Evolutionary conservation across 2,888 invertebrate genomes (phyloP), one percentile per base, ranked within the genome.

Genomic region (Drosophila prostipennis): DNA sequence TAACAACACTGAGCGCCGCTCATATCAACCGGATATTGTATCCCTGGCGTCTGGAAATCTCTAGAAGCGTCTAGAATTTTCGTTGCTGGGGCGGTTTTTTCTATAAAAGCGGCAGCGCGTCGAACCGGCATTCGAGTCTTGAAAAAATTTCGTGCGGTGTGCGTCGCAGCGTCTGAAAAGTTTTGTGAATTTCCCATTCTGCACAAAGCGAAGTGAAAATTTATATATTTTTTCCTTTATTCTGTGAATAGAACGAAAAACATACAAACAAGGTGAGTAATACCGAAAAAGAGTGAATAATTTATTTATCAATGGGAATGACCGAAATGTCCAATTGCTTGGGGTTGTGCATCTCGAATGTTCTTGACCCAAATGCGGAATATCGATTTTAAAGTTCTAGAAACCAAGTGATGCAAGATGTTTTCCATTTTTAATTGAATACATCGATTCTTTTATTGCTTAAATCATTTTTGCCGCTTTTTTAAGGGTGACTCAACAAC

Each of bases 31-130:
- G 81, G 81, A 82, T 72, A 8, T 72, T n/a, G 73, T 26, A 73
- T 82, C 86, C 88, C 88, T 80, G 73, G 46, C 13, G 45, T 13
- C 77, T 82, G 76, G 87, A 88, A 73, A 40, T 59, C 73, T 90
- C 91, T 74, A 69, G 91, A 79, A 74, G 46, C 32, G 74, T 90
- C 91, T 71, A 69, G 84, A 79, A 73, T 57, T 37, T 79, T 77
- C 74, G 71, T 49, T 59, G 65, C 42, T 45, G 39, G 49, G 69
- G 23, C 29, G 19, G 42, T 53, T 72, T 67, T 48, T 58, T 60
- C 74, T 90, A 91, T 90, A 90, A 82, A 89, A 77, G 70, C 54
- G 43, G 76, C 39, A 58, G 36, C 32, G 55, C 16, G n/a, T 37
- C 49, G 7, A 26, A 23, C 82, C 79, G 80, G 81, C 26, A 26